Base-by-base conservation (phyloP, 2,888 invertebrate species). In the Trissoscelio sp. region DNA sequence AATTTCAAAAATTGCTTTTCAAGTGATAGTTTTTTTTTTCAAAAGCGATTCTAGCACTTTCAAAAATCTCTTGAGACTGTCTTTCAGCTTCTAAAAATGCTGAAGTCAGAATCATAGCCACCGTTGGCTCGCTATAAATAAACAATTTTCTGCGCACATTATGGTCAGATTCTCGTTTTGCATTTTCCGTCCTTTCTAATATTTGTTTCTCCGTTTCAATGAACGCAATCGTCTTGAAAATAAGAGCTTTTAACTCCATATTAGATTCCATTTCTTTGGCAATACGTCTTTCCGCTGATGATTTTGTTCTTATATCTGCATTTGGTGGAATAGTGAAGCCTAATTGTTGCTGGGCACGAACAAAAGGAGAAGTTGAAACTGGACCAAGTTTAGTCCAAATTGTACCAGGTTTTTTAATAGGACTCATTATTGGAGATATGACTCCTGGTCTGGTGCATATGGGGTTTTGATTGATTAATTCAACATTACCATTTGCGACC, bases 351-450 rank as follows among this genome's bases (percentile, higher is more conserved):
- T 91, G 91, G 0, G 91, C 91, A 53, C 88, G 87, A 0, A 91
- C 89, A 20, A 91, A 91, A 0, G 91, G 91, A 3, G 91, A 91
- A 0, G 89, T 89, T 0, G 91, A 90, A 3, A 91, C 91, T 0
- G 91, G 91, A 0, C 91, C 91, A 6, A 91, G 83, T 74, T 90
- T 91, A 0, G 89, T 84, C 90, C 91, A 91, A 58, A 91, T 90
- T 0, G 86, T 80, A 2, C 91, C 91, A 1, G 87, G 83, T 58
- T 85, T 88, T 34, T 72, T 86, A 0, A 69, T n/a, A 1, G 89
- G 89, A 18, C 88, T 89, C 7, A 78, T 55, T 44, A 88, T 85
- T 1, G 90, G 90, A 0, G 90, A 89, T 0, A 91, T 87, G 0
- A 89, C 81, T 6, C 91, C 91, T 0, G 91, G 91, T 62, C 87